Conservation (phyloP, 2,888 invertebrate species). For the Troides oblongomaculatus region DNA sequence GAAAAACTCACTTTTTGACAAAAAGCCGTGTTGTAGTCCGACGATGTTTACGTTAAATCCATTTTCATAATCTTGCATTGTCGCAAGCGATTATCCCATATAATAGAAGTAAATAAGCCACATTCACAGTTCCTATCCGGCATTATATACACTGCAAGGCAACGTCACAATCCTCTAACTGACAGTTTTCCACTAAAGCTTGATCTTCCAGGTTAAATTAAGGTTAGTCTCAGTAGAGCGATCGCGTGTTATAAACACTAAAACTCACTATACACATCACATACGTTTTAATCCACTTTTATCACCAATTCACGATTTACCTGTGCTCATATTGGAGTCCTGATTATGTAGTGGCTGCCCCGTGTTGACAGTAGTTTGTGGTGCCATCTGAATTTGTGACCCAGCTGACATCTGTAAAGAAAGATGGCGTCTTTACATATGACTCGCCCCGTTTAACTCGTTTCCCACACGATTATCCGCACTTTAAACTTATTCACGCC, state of each 20-base stretch:
- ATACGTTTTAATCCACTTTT: constrained; percentile 58
- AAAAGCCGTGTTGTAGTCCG: constrained; percentile 67
- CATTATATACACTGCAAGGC: constrained; percentile 65
- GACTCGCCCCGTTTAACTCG: constrained; percentile 66
- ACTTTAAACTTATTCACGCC: constrained; percentile 40
- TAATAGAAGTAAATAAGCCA: constrained; percentile 65
- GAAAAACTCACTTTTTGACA: constrained; percentile 71
- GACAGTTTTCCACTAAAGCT: constrained; percentile 61
- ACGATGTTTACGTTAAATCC: constrained; percentile 71
- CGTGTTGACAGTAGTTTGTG: constrained; percentile 93
- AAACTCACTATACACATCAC: constrained; percentile 66
- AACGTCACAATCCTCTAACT: constrained; percentile 72
- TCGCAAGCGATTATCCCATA: constrained; percentile 64
- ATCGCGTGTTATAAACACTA: constrained; percentile 64
- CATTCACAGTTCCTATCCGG: constrained; percentile 75
- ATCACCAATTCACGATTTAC: constrained; percentile 80
- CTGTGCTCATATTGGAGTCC: constrained; percentile 99
- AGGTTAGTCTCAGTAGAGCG: constrained; percentile 51
- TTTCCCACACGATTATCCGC: constrained; percentile 42
- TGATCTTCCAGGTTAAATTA: constrained; percentile 53
- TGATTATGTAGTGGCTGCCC: constrained; percentile 93
- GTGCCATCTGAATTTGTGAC: constrained; percentile 98
- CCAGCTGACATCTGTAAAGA: constrained; percentile 95
- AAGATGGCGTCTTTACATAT: constrained; percentile 81
- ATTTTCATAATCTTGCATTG: constrained; percentile 75